These are phyloP conservation scores for Xiphophorus couchianus DNA, from an alignment of 2,113 vertebrate genomes.

Conservation along the genomic window DNA sequence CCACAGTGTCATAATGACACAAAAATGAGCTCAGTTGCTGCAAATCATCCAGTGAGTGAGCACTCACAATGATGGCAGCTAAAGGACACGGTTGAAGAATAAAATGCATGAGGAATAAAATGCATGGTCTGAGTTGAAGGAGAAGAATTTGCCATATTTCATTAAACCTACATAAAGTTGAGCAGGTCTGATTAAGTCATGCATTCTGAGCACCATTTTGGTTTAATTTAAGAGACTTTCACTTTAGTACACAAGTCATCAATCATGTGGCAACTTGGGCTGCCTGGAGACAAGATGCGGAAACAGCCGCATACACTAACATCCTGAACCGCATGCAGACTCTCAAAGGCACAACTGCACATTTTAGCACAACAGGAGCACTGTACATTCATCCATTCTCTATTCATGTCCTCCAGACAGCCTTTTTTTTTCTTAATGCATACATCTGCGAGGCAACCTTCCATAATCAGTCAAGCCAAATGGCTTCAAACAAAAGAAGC, in stretches of 20 bases:
- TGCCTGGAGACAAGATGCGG: slow-evolving; percentile 37
- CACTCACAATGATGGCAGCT: slow-evolving; percentile 26
- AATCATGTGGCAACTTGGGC: slow-evolving; percentile 63
- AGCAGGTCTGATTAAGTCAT: slow-evolving; percentile 70
- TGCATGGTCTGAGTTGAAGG: slow-evolving; percentile 47
- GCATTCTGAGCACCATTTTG: slow-evolving; percentile 54
- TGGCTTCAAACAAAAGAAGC: slow-evolving; percentile 51
- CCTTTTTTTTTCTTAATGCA: background rate
- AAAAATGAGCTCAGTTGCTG: slow-evolving; percentile 26
- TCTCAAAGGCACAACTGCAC: slow-evolving; percentile 39
- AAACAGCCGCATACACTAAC: slow-evolving; percentile 41
- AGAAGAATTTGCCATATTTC: slow-evolving; percentile 60
- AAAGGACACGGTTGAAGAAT: slow-evolving; percentile 51
- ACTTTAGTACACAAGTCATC: slow-evolving; percentile 71
- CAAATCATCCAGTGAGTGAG: slow-evolving; percentile 31
- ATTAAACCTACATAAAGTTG: slow-evolving; percentile 64
- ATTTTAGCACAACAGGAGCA: slow-evolving; percentile 21
- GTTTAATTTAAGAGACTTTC: slow-evolving; percentile 66
- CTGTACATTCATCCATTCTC: slow-evolving; percentile 9
- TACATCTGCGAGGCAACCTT: slow-evolving; percentile 46
- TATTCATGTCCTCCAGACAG: background rate
- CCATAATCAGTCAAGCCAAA: slow-evolving; percentile 40
- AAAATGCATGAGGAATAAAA: slow-evolving; percentile 64
- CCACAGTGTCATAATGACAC: slow-evolving; percentile 11
- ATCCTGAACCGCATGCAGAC: slow-evolving; percentile 46